phyloP scores from a whole-genome alignment of 2,888 invertebrate species.

The Tuta absoluta region DNA sequence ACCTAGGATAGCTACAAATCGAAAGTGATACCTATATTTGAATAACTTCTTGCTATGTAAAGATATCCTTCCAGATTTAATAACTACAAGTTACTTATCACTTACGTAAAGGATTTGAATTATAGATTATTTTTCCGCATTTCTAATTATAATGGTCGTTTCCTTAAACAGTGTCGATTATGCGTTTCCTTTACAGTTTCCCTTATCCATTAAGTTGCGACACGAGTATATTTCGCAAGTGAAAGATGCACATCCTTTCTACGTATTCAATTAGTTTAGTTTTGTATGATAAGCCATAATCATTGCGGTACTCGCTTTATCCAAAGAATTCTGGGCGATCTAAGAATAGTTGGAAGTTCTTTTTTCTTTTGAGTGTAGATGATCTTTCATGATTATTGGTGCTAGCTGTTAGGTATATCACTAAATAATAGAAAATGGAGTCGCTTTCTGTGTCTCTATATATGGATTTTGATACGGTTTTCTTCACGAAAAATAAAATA shows the following conservation, averaged over 20 bases:
- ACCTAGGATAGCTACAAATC: too few species aligned
- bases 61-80: not conserved
- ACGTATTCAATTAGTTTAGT: not conserved
- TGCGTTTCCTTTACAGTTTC: not conserved
- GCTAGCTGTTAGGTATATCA: too few species aligned
- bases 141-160: not conserved
- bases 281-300: too few species aligned
- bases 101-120: not conserved
- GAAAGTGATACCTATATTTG: too few species aligned
- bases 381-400: too few species aligned
- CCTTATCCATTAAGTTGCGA: not conserved
- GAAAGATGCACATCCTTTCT: not conserved
- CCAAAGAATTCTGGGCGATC: not conserved
- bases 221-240: not conserved
- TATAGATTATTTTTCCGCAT: slow-evolving; percentile 1
- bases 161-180: not conserved
- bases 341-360: too few species aligned
- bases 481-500: too few species aligned
- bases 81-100: not conserved
- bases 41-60: not conserved
- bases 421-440: too few species aligned
- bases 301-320: too few species aligned
- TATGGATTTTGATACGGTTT: too few species aligned
- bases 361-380: too few species aligned
- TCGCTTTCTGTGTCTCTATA: too few species aligned